phyloP scores from a whole-genome alignment of 2,888 invertebrate species.

The Venustoraphidia nigricollis region DNA sequence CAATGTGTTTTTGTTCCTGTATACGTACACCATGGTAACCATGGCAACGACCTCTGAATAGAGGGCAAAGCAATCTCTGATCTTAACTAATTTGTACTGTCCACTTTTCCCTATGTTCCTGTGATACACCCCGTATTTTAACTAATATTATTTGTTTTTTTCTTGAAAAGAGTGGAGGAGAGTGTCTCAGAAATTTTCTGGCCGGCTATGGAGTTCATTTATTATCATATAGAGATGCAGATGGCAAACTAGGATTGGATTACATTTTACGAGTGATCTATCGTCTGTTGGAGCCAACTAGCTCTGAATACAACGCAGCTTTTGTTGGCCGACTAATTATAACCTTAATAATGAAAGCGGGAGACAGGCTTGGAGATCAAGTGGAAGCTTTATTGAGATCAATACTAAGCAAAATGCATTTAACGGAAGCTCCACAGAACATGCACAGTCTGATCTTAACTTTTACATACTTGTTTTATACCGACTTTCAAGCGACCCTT shows the following conservation, averaged over 20 bases:
- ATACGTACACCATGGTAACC: no score
- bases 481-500: conserved; percentile 41
- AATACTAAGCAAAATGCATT: conserved; percentile 40
- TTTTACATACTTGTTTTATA: conserved; percentile 42
- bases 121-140: no score
- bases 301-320: conserved; percentile 39
- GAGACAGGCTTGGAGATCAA: conserved; percentile 37
- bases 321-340: conserved; percentile 43
- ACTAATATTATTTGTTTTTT: no score
- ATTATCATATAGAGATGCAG: not conserved
- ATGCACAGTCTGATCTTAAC: conserved; percentile 44
- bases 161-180: no score
- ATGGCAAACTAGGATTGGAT: conserved; percentile 3
- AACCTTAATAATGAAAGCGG: conserved; percentile 37
- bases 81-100: no score
- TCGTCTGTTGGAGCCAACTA: conserved; percentile 11
- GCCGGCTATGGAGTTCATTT: not conserved
- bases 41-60: no score
- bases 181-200: conserved; percentile 3
- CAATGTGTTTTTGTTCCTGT: no score
- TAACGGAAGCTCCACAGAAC: conserved; percentile 37
- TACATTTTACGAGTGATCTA: conserved; percentile 3
- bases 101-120: no score
- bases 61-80: no score
- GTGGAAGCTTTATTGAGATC: conserved; percentile 40